Base-by-base conservation (phyloP, 2,888 invertebrate species). In the Xestoiulus laeticollis region DNA sequence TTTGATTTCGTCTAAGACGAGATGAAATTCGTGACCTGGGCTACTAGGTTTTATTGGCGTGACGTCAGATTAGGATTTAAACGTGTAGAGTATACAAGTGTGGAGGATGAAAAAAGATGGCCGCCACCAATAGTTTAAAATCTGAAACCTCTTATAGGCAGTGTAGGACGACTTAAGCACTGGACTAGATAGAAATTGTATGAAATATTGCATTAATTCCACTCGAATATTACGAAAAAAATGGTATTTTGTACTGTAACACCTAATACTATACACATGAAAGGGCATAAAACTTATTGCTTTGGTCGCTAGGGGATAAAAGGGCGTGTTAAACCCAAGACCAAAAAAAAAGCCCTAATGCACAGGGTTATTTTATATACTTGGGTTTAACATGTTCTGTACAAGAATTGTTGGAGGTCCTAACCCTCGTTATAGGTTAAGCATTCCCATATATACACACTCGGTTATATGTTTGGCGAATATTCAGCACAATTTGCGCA, bases 401-500 rank as follows among this genome's bases (percentile, higher is more conserved):
- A 48, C 14, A 48, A 48, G 14, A 16, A 48, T 1, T 48, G 4
- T 5, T 14, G 48, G 16, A 4, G 48, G 14, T 48, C 16, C 16
- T 1, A 38, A 38, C 38, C 38, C 19, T 48, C 48, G 48, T 48
- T 48, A 48, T 4, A 16, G 16, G 48, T 19, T 4, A 48, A 14
- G 19, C 12, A 48, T 38, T 38, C 38, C 38, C 38, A 38, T 48
- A 48, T 48, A 48, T 48, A 48, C 16, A 48, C 48, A 16, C 59
- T 59, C 59, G 59, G n/a, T 59, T 59, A 59, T n/a, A 59, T 22
- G 22, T 59, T n/a, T 22, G 59, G 59, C 59, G 59, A 59, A 59
- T 59, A 22, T n/a, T 59, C 59, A 59, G 59, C 59, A 59, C 59
- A 59, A 59, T 59, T 59, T 59, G 59, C 59, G 59, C 59, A 22